A percentile compares a stretch with the other conserved stretches of the same genome.
Evolutionary conservation across 2,888 invertebrate genomes (phyloP).

Genomic region (Smittia sp.): DNA sequence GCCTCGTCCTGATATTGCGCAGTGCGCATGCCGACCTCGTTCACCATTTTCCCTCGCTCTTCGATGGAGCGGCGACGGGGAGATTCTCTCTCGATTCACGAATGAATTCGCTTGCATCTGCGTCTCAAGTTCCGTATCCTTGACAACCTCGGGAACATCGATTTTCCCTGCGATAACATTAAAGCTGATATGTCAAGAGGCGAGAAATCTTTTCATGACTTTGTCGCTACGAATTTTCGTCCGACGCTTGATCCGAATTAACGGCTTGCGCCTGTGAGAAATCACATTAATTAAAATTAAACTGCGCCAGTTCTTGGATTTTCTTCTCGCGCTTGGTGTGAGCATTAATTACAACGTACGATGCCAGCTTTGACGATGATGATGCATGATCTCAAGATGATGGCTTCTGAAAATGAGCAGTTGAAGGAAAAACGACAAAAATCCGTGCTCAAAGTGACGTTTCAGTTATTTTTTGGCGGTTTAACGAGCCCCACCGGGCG

Average conservation of each 20-base stretch:
- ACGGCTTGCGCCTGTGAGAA: not conserved
- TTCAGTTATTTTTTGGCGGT: too few species aligned
- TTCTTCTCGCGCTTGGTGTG: not conserved
- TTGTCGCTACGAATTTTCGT: not conserved
- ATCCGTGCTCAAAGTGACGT: too few species aligned
- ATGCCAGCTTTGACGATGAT: not conserved
- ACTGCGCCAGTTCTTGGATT: not conserved
- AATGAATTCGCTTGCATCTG: constrained; percentile 38
- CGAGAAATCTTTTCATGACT: not conserved
- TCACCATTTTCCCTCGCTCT: constrained; percentile 27
- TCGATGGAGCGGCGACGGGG: constrained; percentile 10
- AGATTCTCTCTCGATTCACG: constrained; percentile 2
- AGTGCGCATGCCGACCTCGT: constrained; percentile 12
- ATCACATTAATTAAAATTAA: constrained; percentile 25
- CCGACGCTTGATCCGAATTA: not conserved
- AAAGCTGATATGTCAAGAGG: constrained; percentile 27
- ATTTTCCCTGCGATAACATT: constrained; percentile 27
- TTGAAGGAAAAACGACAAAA: too few species aligned
- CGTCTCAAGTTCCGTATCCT: constrained; percentile 28
- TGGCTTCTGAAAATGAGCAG: not conserved
- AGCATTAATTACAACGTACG: not conserved
- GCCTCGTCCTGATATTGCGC: not conserved
- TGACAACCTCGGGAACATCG: constrained; percentile 33
- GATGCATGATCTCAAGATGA: not conserved
- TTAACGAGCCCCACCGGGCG: too few species aligned